Conservation (phyloP, 2,113 vertebrate species). For the Centropus bengalensis region DNA sequence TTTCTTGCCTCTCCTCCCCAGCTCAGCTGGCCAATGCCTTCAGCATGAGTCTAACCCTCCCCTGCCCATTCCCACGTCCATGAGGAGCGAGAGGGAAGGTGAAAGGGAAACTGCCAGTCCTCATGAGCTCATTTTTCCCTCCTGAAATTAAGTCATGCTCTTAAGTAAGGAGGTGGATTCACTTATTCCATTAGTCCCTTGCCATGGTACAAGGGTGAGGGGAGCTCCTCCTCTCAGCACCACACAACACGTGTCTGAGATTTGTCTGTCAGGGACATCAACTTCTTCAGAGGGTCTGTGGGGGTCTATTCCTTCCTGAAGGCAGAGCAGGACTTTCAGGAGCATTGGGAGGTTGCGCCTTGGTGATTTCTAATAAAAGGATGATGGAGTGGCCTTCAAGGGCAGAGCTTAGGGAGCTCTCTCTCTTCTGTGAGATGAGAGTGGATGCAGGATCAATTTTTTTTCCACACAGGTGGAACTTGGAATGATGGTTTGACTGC, state of each 20-base stretch:
- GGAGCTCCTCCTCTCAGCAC: background rate
- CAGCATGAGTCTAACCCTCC: background rate
- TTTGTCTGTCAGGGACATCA: background rate
- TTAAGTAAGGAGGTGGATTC: background rate
- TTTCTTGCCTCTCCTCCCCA: background rate
- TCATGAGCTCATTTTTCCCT: background rate
- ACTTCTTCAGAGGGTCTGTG: background rate
- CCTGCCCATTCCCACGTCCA: background rate
- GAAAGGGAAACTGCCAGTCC: background rate
- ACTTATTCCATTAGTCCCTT: background rate
- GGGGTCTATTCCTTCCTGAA: background rate
- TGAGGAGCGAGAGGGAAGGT: background rate
- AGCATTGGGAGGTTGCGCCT: background rate
- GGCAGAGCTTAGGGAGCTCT: background rate
- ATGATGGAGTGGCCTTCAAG: rapidly evolving
- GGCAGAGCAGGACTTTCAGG: background rate
- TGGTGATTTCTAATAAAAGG: background rate
- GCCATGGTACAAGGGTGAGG: background rate
- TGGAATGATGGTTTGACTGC: background rate
- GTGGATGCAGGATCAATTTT: background rate
- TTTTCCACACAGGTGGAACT: background rate
- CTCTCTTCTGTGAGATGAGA: background rate
- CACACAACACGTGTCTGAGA: background rate
- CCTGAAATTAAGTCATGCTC: background rate
- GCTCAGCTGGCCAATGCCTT: background rate